A percentile compares a stretch with the other conserved stretches of the same genome.
phyloP scores from a whole-genome alignment of 1,140 invertebrate genomes.

The Globodera rostochiensis region DNA sequence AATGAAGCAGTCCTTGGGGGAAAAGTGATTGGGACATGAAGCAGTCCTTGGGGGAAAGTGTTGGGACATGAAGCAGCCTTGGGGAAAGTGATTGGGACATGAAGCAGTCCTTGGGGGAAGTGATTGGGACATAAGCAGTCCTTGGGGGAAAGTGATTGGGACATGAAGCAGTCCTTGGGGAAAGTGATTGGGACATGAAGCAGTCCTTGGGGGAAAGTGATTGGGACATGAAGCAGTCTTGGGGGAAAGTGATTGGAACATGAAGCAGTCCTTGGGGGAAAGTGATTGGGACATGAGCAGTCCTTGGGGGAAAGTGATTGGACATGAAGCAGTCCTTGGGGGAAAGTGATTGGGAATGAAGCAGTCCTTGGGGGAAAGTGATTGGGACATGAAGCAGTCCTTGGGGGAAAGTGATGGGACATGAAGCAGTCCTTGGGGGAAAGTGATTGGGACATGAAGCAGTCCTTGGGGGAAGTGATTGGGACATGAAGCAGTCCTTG shows the following conservation, averaged over 20 bases:
- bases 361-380: not conserved
- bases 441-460: slow-evolving; percentile 27
- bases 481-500: slow-evolving; percentile 42
- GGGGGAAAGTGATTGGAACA: slow-evolving; percentile 14
- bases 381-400: not conserved
- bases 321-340: slow-evolving; percentile 46
- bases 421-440: slow-evolving; percentile 47
- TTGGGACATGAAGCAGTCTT: not conserved
- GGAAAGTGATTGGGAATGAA: not conserved
- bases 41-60: not conserved
- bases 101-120: slow-evolving; percentile 44
- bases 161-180: slow-evolving; percentile 47
- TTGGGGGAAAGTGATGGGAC: slow-evolving; percentile 1
- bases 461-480: slow-evolving; percentile 35
- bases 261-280: slow-evolving; percentile 46
- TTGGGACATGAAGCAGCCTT: not conserved
- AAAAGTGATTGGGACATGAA: not conserved
- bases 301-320: slow-evolving; percentile 30
- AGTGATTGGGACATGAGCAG: slow-evolving; percentile 33
- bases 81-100: slow-evolving; percentile 27
- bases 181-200: not conserved
- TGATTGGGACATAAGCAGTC: slow-evolving; percentile 35
- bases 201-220: not conserved
- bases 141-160: slow-evolving; percentile 29
- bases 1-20: slow-evolving; percentile 47